phyloP scores from a whole-genome alignment of 2,113 vertebrate genomes.

The Dasyornis broadbenti region DNA sequence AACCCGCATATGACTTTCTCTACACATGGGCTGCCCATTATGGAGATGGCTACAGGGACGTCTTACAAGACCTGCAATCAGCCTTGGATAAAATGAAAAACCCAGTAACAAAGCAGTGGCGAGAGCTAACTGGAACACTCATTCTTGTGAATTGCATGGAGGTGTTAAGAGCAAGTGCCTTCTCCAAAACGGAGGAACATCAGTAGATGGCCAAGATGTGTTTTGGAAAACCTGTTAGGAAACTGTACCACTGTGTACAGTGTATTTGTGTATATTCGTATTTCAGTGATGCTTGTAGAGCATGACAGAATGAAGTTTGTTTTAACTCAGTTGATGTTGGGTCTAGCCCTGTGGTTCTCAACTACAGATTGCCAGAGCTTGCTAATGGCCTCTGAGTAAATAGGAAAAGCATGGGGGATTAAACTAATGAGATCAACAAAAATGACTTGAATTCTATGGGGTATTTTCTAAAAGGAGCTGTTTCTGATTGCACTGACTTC shows the following conservation, averaged over 20 bases:
- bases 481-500: background rate
- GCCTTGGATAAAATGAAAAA: conserved; percentile 94
- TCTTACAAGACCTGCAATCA: conserved; percentile 91
- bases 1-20: conserved; percentile 96
- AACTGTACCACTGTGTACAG: background rate
- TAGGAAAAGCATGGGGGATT: background rate
- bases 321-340: background rate
- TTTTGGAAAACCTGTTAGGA: background rate
- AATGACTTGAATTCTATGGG: background rate
- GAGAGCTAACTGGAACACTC: conserved; percentile 87
- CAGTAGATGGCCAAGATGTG: background rate
- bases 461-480: background rate
- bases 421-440: background rate
- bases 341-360: background rate
- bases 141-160: conserved; percentile 92
- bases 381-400: background rate
- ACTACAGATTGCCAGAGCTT: background rate
- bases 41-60: conserved; percentile 84
- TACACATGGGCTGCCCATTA: conserved; percentile 88
- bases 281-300: background rate
- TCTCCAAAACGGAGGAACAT: conserved; percentile 70
- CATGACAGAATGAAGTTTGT: background rate
- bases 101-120: conserved; percentile 90
- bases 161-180: conserved; percentile 76
- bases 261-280: background rate